phyloP scores from a whole-genome alignment of 2,113 vertebrate genomes.

The Lathamus discolor region DNA sequence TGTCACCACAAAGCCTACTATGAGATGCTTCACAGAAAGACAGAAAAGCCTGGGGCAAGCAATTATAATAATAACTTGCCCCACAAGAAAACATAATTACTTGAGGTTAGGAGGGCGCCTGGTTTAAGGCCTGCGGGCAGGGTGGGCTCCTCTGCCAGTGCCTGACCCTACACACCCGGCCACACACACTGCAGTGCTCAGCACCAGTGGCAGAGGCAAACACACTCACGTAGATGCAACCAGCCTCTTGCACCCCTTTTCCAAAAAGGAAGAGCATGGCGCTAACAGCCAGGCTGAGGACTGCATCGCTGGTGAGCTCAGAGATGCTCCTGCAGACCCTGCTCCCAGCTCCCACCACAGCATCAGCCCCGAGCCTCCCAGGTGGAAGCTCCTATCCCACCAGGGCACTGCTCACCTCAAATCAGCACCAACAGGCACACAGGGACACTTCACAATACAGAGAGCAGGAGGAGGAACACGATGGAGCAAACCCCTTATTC shows the following conservation, averaged over 20 bases:
- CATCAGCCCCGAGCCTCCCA: neutral
- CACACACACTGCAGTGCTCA: rapidly evolving
- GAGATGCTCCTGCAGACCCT: rapidly evolving
- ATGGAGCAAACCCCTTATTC: neutral
- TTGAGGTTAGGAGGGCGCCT: neutral
- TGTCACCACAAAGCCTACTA: neutral
- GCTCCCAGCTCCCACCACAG: neutral
- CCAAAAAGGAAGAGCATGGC: neutral
- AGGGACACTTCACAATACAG: neutral
- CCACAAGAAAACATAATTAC: slow-evolving; percentile 51
- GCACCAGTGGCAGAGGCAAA: rapidly evolving
- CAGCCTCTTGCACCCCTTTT: neutral
- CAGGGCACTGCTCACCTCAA: neutral
- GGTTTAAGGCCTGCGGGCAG: neutral
- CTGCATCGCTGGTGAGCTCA: rapidly evolving
- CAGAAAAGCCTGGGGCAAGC: neutral
- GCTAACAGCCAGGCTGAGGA: neutral
- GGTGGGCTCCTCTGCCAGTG: neutral
- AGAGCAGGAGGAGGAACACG: neutral
- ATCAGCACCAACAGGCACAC: neutral
- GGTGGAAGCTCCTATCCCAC: neutral
- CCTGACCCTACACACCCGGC: neutral
- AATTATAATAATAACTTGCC: neutral
- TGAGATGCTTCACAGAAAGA: neutral
- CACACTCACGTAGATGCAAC: rapidly evolving